Percentiles rank a stretch among this genome's conserved stretches.
Evolutionary conservation across 2,797 vertebrate genomes (phyloP).

Genomic region (Siniperca obscura): DNA sequence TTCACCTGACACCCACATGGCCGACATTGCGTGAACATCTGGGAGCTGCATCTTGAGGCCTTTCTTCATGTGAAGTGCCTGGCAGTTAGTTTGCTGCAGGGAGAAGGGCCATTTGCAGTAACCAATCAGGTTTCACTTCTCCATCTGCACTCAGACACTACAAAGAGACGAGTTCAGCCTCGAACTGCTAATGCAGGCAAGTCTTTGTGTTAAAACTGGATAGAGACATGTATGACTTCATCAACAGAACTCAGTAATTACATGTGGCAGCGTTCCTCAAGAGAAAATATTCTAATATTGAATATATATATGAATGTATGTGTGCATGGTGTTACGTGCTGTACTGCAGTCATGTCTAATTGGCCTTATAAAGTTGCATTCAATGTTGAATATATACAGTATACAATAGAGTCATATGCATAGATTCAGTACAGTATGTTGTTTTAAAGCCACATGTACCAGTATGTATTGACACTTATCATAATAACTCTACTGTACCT

Average conservation of each 20-base stretch:
- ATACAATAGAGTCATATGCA: neutral
- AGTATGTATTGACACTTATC: neutral
- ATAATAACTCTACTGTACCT: neutral
- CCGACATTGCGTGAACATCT: conserved; percentile 80
- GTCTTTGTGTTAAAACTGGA: conserved; percentile 49
- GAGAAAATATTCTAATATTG: conserved; percentile 7
- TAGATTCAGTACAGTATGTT: neutral
- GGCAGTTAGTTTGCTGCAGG: conserved; percentile 80
- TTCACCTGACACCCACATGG: conserved; percentile 81
- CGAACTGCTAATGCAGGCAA: conserved; percentile 61
- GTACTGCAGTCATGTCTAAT: neutral
- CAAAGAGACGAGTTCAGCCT: conserved; percentile 63
- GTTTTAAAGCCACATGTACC: neutral
- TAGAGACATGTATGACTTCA: conserved; percentile 24
- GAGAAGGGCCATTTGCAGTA: conserved; percentile 69
- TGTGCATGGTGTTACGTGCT: neutral
- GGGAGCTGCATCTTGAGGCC: conserved; percentile 79
- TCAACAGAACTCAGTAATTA: conserved; percentile 21
- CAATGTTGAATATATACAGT: neutral
- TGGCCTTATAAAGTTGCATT: neutral
- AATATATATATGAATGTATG: conserved; percentile 3
- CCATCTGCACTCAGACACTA: conserved; percentile 76
- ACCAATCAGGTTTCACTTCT: conserved; percentile 75
- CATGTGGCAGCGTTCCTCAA: conserved; percentile 1
- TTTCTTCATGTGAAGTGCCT: conserved; percentile 81